A percentile compares a stretch with the other conserved stretches of the same genome.
Conservation (phyloP, 2,888 invertebrate genomes). For the Gisinianus flammeolus region DNA sequence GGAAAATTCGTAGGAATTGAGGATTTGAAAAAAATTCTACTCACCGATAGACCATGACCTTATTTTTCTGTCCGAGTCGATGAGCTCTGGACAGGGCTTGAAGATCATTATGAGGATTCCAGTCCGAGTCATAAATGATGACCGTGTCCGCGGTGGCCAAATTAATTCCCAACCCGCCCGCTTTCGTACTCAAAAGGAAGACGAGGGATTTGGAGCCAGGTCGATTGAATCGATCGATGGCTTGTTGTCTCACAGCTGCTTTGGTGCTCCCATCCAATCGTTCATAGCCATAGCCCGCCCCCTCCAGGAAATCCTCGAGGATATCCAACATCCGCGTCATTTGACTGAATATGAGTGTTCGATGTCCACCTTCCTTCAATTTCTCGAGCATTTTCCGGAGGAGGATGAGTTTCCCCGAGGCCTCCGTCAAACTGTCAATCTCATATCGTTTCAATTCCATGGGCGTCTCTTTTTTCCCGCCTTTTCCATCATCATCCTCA, state of each 20-base stretch:
- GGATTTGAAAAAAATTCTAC: not conserved
- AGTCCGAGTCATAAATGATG: conserved; percentile 98
- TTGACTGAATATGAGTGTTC: conserved; percentile 98
- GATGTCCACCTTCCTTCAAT: conserved; percentile 88
- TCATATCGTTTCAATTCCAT: too few species aligned
- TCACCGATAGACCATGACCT: conserved; percentile 87
- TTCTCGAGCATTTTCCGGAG: conserved; percentile 90
- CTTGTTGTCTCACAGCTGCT: conserved; percentile 92
- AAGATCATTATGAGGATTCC: conserved; percentile 97
- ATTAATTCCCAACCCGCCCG: conserved; percentile 98
- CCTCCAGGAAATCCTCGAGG: conserved; percentile 97
- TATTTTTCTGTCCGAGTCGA: conserved; percentile 98
- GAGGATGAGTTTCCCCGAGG: conserved; percentile 93
- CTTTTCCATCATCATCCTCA: conserved; percentile 63
- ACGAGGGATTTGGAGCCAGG: conserved; percentile 96
- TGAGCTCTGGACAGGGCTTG: conserved; percentile 99
- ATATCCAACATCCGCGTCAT: conserved; percentile 99
- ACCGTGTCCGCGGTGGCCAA: conserved; percentile 99
- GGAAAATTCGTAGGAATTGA: not conserved
- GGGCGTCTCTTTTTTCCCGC: too few species aligned
- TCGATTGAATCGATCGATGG: conserved; percentile 98
- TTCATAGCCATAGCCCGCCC: conserved; percentile 96
- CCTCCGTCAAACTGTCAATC: conserved; percentile 84
- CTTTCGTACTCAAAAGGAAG: conserved; percentile 74
- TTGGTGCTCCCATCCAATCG: conserved; percentile 98